Evolutionary conservation across 2,113 vertebrate genomes (phyloP).

Genomic region (Sterna hirundo): DNA sequence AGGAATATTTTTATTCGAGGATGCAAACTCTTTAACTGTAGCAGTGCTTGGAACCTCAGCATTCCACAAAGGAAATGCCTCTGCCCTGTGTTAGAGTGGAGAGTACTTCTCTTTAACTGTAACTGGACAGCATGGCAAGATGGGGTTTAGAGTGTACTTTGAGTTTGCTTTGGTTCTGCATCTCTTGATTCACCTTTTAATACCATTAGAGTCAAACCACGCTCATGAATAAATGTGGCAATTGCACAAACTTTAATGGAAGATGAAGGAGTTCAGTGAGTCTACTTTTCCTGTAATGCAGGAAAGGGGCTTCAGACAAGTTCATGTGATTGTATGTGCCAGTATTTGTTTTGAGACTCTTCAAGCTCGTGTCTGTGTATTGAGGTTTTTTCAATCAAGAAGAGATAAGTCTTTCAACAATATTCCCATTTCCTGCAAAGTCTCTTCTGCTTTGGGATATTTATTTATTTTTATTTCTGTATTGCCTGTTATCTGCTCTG

Average conservation of each 20-base stretch:
- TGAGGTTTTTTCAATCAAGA: not conserved
- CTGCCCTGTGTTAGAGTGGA: not conserved
- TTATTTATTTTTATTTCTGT: not conserved
- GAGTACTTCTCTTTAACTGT: not conserved
- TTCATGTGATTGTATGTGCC: not conserved
- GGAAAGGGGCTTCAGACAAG: not conserved
- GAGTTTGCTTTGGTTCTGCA: not conserved
- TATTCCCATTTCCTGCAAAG: not conserved
- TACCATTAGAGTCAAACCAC: not conserved
- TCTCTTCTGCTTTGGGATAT: not conserved
- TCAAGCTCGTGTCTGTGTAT: not conserved
- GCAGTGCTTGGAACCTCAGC: not conserved
- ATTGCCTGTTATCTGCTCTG: not conserved
- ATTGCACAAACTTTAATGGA: not conserved
- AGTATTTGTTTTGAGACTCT: not conserved
- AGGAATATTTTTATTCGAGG: not conserved
- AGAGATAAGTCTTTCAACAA: not conserved
- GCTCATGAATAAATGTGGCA: not conserved
- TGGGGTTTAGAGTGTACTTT: not conserved
- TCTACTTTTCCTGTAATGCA: not conserved
- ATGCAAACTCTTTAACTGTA: not conserved
- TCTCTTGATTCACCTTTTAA: not conserved
- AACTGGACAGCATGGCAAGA: not conserved
- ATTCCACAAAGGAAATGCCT: not conserved
- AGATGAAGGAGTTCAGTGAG: not conserved